phyloP scores from a whole-genome alignment of 2,888 invertebrate genomes.

The Tiliacea citrago region DNA sequence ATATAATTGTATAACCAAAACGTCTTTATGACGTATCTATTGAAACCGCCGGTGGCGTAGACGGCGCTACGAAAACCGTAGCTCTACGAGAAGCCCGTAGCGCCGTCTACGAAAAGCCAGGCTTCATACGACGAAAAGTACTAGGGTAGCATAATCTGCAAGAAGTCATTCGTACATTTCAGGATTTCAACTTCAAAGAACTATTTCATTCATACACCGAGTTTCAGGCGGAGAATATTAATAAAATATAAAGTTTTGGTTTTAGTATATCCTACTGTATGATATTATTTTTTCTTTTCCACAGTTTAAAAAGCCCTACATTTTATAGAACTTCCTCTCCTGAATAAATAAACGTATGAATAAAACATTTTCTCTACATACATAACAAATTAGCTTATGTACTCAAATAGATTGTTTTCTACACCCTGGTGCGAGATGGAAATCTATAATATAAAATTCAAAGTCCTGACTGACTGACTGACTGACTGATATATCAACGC shows the following conservation, averaged over 20 bases:
- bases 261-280: neutral
- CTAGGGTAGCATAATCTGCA: slow-evolving; percentile 14
- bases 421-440: neutral
- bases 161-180: neutral
- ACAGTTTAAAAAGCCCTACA: slow-evolving; percentile 10
- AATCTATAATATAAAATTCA: too few relatives aligned
- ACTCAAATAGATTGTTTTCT: slow-evolving; percentile 40
- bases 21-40: too few relatives aligned
- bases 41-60: neutral
- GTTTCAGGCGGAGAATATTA: slow-evolving; percentile 11
- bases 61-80: slow-evolving; percentile 6
- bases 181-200: neutral
- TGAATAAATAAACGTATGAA: slow-evolving; percentile 29
- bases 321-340: neutral
- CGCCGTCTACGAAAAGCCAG: slow-evolving; percentile 10
- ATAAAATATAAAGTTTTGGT: slow-evolving; percentile 20
- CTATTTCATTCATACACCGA: slow-evolving; percentile 14
- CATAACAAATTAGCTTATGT: slow-evolving; percentile 32
- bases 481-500: too few relatives aligned
- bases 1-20: too few relatives aligned
- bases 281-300: slow-evolving; percentile 4
- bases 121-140: slow-evolving; percentile 24
- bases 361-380: slow-evolving; percentile 41
- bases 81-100: slow-evolving; percentile 14
- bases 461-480: too few relatives aligned